Evolutionary conservation across 1,140 invertebrate species (phyloP).

Genomic region (Listronotus bonariensis): DNA sequence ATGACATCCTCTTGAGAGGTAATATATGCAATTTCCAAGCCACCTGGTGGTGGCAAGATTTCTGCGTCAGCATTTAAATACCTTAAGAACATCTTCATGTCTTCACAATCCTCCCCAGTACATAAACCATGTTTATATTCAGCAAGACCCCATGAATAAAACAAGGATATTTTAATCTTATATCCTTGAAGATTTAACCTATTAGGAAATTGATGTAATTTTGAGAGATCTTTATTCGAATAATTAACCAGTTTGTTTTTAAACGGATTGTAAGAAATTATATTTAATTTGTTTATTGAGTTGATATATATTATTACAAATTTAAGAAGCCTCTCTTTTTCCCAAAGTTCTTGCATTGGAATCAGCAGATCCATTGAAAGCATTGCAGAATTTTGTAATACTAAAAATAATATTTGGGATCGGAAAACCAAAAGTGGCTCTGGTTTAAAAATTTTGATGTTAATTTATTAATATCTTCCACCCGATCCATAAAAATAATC

Average conservation of each 20-base stretch:
- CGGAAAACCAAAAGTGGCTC: background rate
- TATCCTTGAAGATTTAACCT: constrained; percentile 15
- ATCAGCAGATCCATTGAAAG: background rate
- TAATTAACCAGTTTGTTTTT: constrained; percentile 9
- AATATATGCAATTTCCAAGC: background rate
- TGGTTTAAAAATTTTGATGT: constrained; percentile 1
- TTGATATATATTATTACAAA: background rate
- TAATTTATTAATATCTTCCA: background rate
- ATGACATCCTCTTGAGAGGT: background rate
- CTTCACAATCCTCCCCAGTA: constrained; percentile 1
- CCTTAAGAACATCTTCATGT: constrained; percentile 1
- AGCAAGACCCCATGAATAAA: background rate
- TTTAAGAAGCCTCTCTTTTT: background rate
- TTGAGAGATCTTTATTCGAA: background rate
- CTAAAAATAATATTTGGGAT: constrained; percentile 12
- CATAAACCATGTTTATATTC: constrained; percentile 7
- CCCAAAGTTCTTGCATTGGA: constrained; percentile 8
- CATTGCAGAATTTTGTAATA: background rate
- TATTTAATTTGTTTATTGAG: background rate
- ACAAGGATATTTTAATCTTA: constrained; percentile 5
- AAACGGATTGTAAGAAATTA: constrained; percentile 18
- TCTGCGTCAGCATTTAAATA: constrained; percentile 20
- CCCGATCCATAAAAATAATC: constrained; percentile 14
- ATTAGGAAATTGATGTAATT: background rate
- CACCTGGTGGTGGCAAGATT: background rate